Evolutionary conservation across 2,797 vertebrate genomes (phyloP), one percentile per base, ranked within the genome.

Genomic region (Pyrocephalus nanus): DNA sequence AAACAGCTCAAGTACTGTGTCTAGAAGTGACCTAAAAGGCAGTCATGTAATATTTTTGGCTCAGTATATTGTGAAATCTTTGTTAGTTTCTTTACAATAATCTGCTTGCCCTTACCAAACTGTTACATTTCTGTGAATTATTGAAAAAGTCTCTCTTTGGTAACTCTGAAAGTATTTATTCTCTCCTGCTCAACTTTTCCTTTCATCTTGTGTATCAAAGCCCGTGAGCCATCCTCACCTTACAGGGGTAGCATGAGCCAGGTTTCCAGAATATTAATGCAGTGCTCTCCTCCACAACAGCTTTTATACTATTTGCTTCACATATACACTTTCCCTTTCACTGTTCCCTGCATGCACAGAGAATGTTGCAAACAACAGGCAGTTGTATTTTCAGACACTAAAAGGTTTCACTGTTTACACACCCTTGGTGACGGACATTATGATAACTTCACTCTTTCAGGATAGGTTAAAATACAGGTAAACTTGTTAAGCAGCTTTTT

Each of bases 321-420:
- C 4, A 8, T 21, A 14, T 1, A 4, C 19, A 26, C 32, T 60
- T 73, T 83, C 27, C 26, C 18, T 87, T 58, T 76, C 16, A 42
- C 36, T 0, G 0, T 65, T 82, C 12, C 48, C 15, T 83, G 12
- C 1, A 1, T 0, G 0, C 40, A 8, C 51, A n/a, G 15, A n/a
- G 26, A 76, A 82, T 27, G 19, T 58, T 90, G 64, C 57, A 86
- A 86, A 79, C 32, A 71, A 69, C 67, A 54, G 42, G 48, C 38
- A 74, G 54, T 32, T 86, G 19, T 50, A 2, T 83, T 89, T 87
- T 75, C 65, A 91, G 78, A 2, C 26, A 22, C 15, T 54, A 65
- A 30, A 51, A 65, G 42, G 16, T 42, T 81, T 69, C 20, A 42
- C 36, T 64, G 32, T 64, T 87, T 54, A 43, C 50, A 54, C 3